A percentile compares a stretch with the other conserved stretches of the same genome.
These are phyloP conservation scores for Linnaemya vulpina DNA, from an alignment of 2,888 invertebrate species.

Conservation along the genomic window DNA sequence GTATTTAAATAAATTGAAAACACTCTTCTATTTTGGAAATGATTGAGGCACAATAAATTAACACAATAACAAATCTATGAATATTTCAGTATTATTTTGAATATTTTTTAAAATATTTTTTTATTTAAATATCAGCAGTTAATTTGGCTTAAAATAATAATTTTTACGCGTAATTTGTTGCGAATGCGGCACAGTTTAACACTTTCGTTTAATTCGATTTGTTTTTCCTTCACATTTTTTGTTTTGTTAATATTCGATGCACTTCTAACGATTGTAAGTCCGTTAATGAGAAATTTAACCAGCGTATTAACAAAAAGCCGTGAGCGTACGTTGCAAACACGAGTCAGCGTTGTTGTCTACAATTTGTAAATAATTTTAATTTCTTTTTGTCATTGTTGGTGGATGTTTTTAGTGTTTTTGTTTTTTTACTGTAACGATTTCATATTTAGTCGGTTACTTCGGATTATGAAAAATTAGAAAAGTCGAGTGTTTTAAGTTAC, in stretches of 20 bases:
- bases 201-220: conserved; percentile 42
- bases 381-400: conserved; percentile 63
- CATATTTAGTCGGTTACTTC: conserved; percentile 33
- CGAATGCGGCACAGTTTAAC: conserved; percentile 8
- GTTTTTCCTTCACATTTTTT: conserved; percentile 32
- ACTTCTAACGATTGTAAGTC: conserved; percentile 71
- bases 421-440: background rate
- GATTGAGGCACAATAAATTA: conserved; percentile 27
- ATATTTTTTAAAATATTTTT: background rate
- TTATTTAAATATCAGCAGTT: background rate
- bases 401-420: conserved; percentile 39
- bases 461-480: background rate
- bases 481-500: background rate
- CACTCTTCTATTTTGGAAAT: conserved; percentile 33
- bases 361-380: conserved; percentile 59
- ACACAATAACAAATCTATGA: background rate
- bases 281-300: conserved; percentile 70
- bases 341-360: conserved; percentile 61
- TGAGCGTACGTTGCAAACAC: conserved; percentile 56
- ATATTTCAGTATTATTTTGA: background rate
- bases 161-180: conserved; percentile 38
- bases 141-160: background rate
- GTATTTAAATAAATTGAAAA: background rate
- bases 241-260: conserved; percentile 62
- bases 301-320: conserved; percentile 58